Percentiles rank a stretch among this genome's conserved stretches.
Conservation (phyloP, 2,888 invertebrate genomes). For the Dexiosoma caninum region DNA sequence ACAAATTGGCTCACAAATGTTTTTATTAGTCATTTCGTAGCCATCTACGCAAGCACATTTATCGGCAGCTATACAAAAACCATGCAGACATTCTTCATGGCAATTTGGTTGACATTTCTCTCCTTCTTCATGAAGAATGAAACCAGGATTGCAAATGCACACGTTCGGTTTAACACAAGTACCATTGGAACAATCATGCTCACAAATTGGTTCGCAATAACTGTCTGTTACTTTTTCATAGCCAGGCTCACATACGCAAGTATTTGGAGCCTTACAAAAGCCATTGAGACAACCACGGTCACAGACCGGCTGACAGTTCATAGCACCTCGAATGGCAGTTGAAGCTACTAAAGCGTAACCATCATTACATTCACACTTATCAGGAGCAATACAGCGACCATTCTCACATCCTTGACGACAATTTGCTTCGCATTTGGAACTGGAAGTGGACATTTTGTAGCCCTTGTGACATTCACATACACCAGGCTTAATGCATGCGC, state of each 20-base stretch:
- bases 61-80: constrained; percentile 82
- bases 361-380: constrained; percentile 66
- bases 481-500: constrained; percentile 83
- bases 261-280: constrained; percentile 81
- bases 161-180: constrained; percentile 70
- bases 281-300: constrained; percentile 68
- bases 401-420: constrained; percentile 67
- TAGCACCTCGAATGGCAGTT: not conserved
- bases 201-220: constrained; percentile 65
- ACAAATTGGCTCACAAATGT: constrained; percentile 78
- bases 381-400: constrained; percentile 72
- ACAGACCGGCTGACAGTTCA: constrained; percentile 65
- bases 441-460: constrained; percentile 73
- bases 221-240: constrained; percentile 71
- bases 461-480: constrained; percentile 84
- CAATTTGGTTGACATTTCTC: constrained; percentile 68
- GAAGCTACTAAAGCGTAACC: not conserved
- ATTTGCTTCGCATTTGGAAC: constrained; percentile 78
- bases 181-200: constrained; percentile 70
- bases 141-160: constrained; percentile 65
- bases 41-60: constrained; percentile 76
- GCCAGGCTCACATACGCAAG: constrained; percentile 84
- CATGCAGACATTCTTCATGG: constrained; percentile 81
- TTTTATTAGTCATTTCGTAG: constrained; percentile 31
- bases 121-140: not conserved